These are phyloP conservation scores for Podarcis raffonei DNA, from an alignment of 2,113 vertebrate genomes.

Conservation along the genomic window DNA sequence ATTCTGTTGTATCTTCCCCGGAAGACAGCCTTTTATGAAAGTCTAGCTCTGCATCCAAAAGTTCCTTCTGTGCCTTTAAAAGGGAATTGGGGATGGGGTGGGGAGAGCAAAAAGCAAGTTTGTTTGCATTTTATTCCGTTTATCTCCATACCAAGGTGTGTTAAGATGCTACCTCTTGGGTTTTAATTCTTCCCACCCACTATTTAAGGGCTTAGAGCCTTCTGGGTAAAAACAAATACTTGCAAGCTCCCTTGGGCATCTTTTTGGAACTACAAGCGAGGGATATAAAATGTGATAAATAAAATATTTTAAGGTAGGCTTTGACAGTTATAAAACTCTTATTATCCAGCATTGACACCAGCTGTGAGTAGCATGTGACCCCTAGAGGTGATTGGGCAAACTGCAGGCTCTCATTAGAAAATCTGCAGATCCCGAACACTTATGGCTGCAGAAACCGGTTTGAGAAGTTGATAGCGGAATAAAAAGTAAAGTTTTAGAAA, in stretches of 20 bases:
- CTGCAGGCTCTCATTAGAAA: neutral
- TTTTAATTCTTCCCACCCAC: neutral
- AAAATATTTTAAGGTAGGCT: neutral
- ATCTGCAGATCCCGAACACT: neutral
- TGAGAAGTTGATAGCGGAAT: neutral
- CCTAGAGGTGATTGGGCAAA: neutral
- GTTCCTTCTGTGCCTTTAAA: slow-evolving; percentile 91
- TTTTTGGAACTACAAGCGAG: neutral
- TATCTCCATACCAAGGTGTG: neutral
- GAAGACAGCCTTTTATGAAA: slow-evolving; percentile 93
- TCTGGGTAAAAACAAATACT: neutral
- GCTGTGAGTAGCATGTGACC: no score
- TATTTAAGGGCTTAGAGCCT: neutral
- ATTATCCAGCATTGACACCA: neutral
- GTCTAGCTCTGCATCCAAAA: slow-evolving; percentile 94
- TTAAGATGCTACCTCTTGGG: neutral
- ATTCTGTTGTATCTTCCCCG: slow-evolving; percentile 96
- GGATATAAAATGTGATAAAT: neutral
- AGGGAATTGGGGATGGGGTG: neutral
- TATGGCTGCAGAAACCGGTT: neutral
- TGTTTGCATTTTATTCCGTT: neutral
- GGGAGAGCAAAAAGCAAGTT: neutral
- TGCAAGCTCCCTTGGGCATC: neutral
- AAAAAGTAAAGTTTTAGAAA: neutral
- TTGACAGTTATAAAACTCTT: neutral